Evolutionary conservation across 2,888 invertebrate genomes (phyloP), one percentile per base, ranked within the genome.

Genomic region (Petrophora chlorosata): DNA sequence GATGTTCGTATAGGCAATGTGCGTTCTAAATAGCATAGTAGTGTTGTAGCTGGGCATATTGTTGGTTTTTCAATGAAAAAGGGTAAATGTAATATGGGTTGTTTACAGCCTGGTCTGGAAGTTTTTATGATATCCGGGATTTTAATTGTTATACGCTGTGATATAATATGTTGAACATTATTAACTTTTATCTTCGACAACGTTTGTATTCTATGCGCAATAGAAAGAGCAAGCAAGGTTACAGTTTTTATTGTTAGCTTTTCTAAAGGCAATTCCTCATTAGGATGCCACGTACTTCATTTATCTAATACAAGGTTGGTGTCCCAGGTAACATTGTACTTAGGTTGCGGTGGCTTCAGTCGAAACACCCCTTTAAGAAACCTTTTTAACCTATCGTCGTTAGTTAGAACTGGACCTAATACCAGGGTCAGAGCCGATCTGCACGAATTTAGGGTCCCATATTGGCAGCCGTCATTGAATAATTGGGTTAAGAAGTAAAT

Each of bases 361-460:
- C n/a, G n/a, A n/a, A n/a, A n/a, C n/a, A n/a, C n/a, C n/a, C n/a
- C n/a, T n/a, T n/a, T n/a, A n/a, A n/a, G n/a, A n/a, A n/a, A n/a
- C n/a, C n/a, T n/a, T n/a, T n/a, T n/a, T n/a, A n/a, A n/a, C n/a
- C n/a, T n/a, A n/a, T n/a, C n/a, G n/a, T n/a, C n/a, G n/a, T n/a
- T n/a, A n/a, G n/a, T n/a, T n/a, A n/a, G n/a, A n/a, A n/a, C n/a
- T n/a, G n/a, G n/a, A n/a, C n/a, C 26, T 15, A 45, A 8, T 1
- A 45, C 32, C 8, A 45, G 19, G 3, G 45, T 15, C 12, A 45
- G 10, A 2, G 45, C 45, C n/a, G 32, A 23, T 33, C 45, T 32
- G 19, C 9, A 33, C 1, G 30, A 26, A 8, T 45, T 39, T 2
- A 45, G 9, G 7, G 45, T 23, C 2, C 39, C 39, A 19, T 33